Base-by-base conservation (phyloP, 2,113 vertebrate genomes). In the Triplophysa tibetana region DNA sequence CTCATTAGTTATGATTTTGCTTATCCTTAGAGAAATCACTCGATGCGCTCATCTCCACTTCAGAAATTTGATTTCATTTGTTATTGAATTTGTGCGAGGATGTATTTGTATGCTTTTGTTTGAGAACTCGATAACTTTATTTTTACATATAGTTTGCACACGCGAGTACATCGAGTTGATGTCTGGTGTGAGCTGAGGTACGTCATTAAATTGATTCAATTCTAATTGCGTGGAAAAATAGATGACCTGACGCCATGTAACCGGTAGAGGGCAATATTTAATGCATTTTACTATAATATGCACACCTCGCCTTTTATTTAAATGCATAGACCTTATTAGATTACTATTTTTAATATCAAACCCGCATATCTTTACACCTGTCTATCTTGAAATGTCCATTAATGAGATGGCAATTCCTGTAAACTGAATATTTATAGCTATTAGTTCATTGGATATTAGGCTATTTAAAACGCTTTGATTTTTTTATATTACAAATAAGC, bases 191-290 rank as follows among this genome's bases (percentile, higher is more conserved):
- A 54, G 9, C 50, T 70, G 50, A 11, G 21, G n/a, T 56, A 2
- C 6, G 6, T 41, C 19, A 56, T 21, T 70, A 70, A 29, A 3
- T 29, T 38, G 0, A 21, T 38, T 56, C 9, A 48, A 50, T 29
- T n/a, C 10, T 54, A 54, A 8, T 7, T 58, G 70, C 19, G 24
- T 52, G 19, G 29, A 8, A 7, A 63, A 12, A 61, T 21, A n/a
- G 5, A 13, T 77, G 65, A 64, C 66, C 6, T 70, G 43, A 41
- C 70, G 21, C 8, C 1, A 41, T 1, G 24, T 21, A 1, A 23
- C 26, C 78, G 38, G 23, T 60, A 72, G 62, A 64, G 19, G 82
- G 78, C 19, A n/a, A 58, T 16, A 10, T 58, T 58, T 21, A 58
- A 8, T 58, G 8, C 73, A 72, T 80, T 19, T 80, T 69, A n/a